Base-by-base conservation (phyloP, 2,888 invertebrate genomes). In the Hanleya hanleyi region DNA sequence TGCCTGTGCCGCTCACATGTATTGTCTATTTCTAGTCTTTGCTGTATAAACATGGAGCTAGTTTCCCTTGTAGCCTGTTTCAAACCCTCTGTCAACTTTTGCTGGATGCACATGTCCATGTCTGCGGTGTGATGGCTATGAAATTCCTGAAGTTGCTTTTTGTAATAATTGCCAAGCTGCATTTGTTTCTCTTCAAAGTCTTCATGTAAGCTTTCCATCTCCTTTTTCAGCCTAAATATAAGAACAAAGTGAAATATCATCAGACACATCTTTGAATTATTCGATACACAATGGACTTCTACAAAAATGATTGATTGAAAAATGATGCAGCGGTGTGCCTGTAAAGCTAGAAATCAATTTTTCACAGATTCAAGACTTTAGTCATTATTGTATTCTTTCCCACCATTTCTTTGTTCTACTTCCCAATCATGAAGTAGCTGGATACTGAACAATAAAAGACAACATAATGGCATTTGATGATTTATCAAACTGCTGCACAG, bases 171-270 rank as follows among this genome's bases (percentile, higher is more conserved):
- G 33, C 80, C 80, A 65, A 81, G 57, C 50, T 83, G 79, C 61
- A 77, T 69, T 57, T 57, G 57, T 49, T 83, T 80, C 41, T 76
- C 61, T 35, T 82, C 80, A 64, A 84, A 73, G 33, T 81, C 79
- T 71, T 81, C 76, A 50, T 81, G 66, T 1, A 80, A 32, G 12
- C 49, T 73, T 38, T 71, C 41, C 1, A 76, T 32, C 49, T 80
- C 77, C 50, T 67, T 75, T 37, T 73, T 41, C 37, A 77, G 33
- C 38, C 77, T 79, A 66, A 9, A 70, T 32, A 61, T 22, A 18
- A 57, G 22, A 26, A 29, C 4, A 57, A 22, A 57, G 4, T 29
- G 9, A 51, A 18, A 22, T 26, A 7, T 47, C 47, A n/a, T 5
- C 22, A 4, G 18, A 7, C 7, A 47, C 18, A 47, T 1, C 18